Percentiles rank a stretch among this genome's conserved stretches.
Evolutionary conservation across 2,888 invertebrate genomes (phyloP).

Genomic region (Masnerella sp.): DNA sequence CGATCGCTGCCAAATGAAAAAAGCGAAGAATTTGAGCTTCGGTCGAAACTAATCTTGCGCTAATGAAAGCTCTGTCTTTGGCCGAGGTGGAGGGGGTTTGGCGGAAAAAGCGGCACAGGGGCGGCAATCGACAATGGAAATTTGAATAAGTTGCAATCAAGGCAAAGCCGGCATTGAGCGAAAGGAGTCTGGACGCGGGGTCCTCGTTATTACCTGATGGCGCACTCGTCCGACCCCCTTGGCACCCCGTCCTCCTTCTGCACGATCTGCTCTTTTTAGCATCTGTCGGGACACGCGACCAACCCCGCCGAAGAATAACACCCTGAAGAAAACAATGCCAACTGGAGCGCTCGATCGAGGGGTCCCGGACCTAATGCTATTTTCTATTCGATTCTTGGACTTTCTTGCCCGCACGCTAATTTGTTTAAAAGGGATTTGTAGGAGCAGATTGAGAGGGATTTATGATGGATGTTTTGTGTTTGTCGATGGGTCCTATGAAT

Average conservation of each 20-base stretch:
- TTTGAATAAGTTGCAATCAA: conserved; percentile 64
- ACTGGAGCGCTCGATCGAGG: conserved; percentile 47
- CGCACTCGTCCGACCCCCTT: conserved; percentile 48
- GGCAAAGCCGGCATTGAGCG: conserved; percentile 55
- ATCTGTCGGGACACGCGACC: conserved; percentile 63
- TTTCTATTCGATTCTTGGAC: conserved; percentile 51
- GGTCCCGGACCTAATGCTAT: conserved; percentile 38
- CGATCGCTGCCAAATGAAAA: conserved; percentile 7
- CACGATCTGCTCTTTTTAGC: conserved; percentile 62
- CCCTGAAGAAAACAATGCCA: conserved; percentile 62
- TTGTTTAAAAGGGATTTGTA: conserved; percentile 58
- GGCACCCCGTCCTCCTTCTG: conserved; percentile 19
- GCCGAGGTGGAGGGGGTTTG: not conserved
- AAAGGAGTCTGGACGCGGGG: conserved; percentile 55
- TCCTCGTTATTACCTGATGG: conserved; percentile 63
- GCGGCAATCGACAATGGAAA: conserved; percentile 57
- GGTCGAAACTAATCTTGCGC: conserved; percentile 54
- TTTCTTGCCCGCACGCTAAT: conserved; percentile 48
- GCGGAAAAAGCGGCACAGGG: conserved; percentile 53
- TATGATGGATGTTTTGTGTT: too few species aligned
- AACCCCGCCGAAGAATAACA: conserved; percentile 62
- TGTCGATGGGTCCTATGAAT: too few species aligned
- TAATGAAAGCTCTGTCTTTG: conserved; percentile 57
- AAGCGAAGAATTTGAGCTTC: not conserved
- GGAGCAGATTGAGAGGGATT: conserved; percentile 46